Evolutionary conservation across 2,888 invertebrate species (phyloP).

Genomic region (Resseliella maxima): DNA sequence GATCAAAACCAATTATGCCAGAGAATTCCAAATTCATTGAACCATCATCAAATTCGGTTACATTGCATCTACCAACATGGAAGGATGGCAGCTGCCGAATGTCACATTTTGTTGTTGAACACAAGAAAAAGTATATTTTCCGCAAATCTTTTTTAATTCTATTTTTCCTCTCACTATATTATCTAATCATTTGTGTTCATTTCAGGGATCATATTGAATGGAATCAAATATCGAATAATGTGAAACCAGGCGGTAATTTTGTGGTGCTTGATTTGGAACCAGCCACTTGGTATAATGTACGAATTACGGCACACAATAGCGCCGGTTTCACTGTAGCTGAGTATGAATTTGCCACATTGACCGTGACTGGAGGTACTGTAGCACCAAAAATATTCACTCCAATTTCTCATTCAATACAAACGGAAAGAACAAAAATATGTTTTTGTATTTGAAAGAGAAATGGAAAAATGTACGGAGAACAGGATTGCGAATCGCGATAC

Average conservation of each 20-base stretch:
- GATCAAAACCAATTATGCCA: conserved; percentile 92
- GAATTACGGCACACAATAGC: conserved; percentile 93
- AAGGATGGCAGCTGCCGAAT: conserved; percentile 95
- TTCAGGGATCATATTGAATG: conserved; percentile 84
- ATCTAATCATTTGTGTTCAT: background rate
- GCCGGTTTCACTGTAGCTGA: conserved; percentile 95
- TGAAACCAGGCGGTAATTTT: conserved; percentile 90
- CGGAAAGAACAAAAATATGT: no score
- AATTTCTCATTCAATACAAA: no score
- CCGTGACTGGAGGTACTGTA: conserved; percentile 92
- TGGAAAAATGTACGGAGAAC: no score
- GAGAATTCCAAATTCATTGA: conserved; percentile 91
- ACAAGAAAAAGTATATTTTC: conserved; percentile 83
- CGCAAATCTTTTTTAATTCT: conserved; percentile 56
- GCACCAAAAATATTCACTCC: no score
- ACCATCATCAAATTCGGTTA: conserved; percentile 92
- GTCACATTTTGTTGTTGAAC: conserved; percentile 94
- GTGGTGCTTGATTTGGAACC: conserved; percentile 91
- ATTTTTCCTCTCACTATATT: background rate
- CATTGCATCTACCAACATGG: conserved; percentile 92
- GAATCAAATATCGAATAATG: conserved; percentile 94
- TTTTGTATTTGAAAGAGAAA: no score
- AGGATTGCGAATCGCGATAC: no score
- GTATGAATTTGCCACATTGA: conserved; percentile 94
- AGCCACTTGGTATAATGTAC: conserved; percentile 92